Conservation (phyloP, 2,888 invertebrate genomes). For the Sipha maydis region DNA sequence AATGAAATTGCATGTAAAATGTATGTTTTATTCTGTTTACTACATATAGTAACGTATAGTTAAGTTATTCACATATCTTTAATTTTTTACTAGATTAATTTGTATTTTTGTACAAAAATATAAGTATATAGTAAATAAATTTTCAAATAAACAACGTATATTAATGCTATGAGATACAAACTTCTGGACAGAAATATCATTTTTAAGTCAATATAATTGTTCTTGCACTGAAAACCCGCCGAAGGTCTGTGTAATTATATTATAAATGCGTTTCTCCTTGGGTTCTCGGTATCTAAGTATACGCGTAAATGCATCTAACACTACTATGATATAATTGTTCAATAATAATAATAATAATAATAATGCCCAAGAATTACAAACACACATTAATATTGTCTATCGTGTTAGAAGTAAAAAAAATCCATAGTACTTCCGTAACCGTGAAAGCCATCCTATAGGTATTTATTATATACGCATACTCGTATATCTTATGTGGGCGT, state of each 20-base stretch:
- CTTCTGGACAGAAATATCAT: not conserved
- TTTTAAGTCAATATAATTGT: not conserved
- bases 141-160: not conserved
- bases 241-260: slow-evolving; percentile 3
- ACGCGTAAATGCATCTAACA: not conserved
- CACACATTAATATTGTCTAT: not conserved
- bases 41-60: no score
- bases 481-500: not conserved
- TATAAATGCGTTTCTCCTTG: not conserved
- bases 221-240: not conserved
- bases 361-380: not conserved
- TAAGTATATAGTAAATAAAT: no score
- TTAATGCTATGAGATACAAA: not conserved
- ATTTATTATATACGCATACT: not conserved
- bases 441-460: not conserved
- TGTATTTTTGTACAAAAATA: no score
- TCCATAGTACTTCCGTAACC: not conserved
- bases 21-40: no score
- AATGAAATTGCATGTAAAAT: no score
- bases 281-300: not conserved
- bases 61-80: no score
- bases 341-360: not conserved
- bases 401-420: not conserved
- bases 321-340: not conserved
- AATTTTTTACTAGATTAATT: no score